Base-by-base conservation (phyloP, 2,888 invertebrate species). In the Pelosia muscerda region DNA sequence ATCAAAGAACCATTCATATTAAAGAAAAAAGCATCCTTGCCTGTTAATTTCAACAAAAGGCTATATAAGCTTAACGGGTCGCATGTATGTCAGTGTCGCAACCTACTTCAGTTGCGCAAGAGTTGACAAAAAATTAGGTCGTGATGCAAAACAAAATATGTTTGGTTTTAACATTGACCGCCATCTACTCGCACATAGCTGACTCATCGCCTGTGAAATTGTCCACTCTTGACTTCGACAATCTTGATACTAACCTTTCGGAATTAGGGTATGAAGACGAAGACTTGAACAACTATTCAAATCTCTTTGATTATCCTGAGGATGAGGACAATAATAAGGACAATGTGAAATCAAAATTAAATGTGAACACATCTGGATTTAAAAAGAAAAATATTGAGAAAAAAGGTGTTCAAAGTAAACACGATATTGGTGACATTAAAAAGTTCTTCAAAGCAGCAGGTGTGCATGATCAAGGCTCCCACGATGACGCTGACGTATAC, bases 11-110 rank as follows among this genome's bases (percentile, higher is more conserved):
- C 66, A 82, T 84, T 86, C 87, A 88, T 91, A 88, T 80, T 66
- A 72, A 63, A 77, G 76, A 88, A 89, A 91, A 91, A 91, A 84
- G 69, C 81, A 91, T 88, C 92, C 92, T 94, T 94, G 92, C 85
- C 81, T 86, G 83, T 78, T 77, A 78, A 88, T 84, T 86, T 83
- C 73, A 78, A 84, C 79, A 81, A 89, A 86, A 90, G 86, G 87
- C 92, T 94, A 92, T 94, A 93, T 84, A 92, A 92, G 87, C 85
- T 79, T 82, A 83, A 78, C 83, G 64, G 67, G 78, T 74, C 77
- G 73, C 91, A 95, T 94, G 93, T 94, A 90, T 94, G 95, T 95
- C 95, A 95, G 93, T 95, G 95, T 92, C 95, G 92, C 86, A 93
- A 94, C 91, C 93, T 88, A 91, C 85, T 91, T 91, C 88, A 75